Percentiles rank a stretch among this genome's conserved stretches.
These are phyloP conservation scores for Propithecus deckenii DNA, from an alignment of 2,797 vertebrate species.

Conservation along the genomic window DNA sequence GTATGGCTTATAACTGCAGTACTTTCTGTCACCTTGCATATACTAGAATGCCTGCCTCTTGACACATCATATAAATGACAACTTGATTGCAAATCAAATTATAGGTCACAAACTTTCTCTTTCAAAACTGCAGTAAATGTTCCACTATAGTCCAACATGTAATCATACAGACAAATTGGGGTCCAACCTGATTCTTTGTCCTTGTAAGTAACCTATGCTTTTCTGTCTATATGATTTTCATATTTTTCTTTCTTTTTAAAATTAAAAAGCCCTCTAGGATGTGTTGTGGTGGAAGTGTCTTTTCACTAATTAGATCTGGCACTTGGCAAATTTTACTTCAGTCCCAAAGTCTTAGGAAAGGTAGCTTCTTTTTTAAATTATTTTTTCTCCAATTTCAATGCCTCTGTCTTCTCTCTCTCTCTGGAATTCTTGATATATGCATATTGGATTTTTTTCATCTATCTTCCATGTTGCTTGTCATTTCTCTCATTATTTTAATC, in stretches of 20 bases:
- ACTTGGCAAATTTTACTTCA: background rate
- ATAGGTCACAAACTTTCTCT: background rate
- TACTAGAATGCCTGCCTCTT: background rate
- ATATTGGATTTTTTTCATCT: background rate
- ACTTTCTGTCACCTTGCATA: background rate
- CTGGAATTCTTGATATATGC: background rate
- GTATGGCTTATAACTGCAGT: background rate
- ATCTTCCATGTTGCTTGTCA: background rate
- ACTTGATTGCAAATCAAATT: slow-evolving; percentile 42
- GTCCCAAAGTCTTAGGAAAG: background rate
- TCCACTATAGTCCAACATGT: background rate
- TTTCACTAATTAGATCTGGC: background rate
- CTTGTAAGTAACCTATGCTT: background rate
- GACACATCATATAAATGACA: background rate
- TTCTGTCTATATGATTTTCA: background rate
- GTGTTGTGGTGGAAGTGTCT: background rate
- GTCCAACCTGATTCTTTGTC: background rate
- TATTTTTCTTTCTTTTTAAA: slow-evolving; percentile 21
- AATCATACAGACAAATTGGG: background rate
- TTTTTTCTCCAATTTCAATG: background rate
- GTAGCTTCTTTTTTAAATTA: background rate
- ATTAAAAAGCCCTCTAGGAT: background rate
- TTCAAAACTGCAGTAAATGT: background rate
- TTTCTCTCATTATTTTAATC: slow-evolving; percentile 48
- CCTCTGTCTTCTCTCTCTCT: background rate